phyloP scores from a whole-genome alignment of 2,888 invertebrate genomes.

The Sinhomidia bicolor region DNA sequence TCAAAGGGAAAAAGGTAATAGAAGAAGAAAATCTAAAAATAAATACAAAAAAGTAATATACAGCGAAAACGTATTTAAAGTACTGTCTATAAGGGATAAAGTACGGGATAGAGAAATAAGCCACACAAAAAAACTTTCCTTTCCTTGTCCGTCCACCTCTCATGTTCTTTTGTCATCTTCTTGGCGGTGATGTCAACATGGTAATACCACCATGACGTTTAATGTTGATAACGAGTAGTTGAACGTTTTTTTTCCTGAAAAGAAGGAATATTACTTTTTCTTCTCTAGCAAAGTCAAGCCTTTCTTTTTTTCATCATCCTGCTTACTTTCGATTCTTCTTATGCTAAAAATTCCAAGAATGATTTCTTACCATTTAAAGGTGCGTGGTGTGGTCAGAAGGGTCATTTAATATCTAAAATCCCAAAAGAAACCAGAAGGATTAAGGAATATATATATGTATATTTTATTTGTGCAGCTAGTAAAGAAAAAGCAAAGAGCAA shows the following conservation, averaged over 20 bases:
- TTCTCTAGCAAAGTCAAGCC: not conserved
- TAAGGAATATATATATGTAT: not conserved
- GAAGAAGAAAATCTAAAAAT: not conserved
- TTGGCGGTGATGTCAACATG: not conserved
- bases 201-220: not conserved
- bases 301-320: not conserved
- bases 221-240: constrained; percentile 16
- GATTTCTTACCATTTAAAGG: constrained; percentile 32
- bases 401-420: constrained; percentile 48
- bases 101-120: not conserved
- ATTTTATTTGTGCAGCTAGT: not conserved
- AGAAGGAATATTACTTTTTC: constrained; percentile 12
- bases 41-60: too few species aligned
- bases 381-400: constrained; percentile 35
- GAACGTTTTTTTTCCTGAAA: constrained; percentile 18
- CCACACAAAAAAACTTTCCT: not conserved
- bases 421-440: constrained; percentile 31
- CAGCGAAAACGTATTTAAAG: too few species aligned
- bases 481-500: not conserved
- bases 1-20: constrained; percentile 81
- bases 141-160: not conserved
- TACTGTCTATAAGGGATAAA: too few species aligned
- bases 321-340: constrained; percentile 13
- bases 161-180: not conserved
- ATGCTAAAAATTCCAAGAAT: not conserved